A percentile compares a stretch with the other conserved stretches of the same genome.
These are phyloP conservation scores for Enteromius unitaeniatus DNA, from an alignment of 2,797 vertebrate genomes.

Conservation along the genomic window DNA sequence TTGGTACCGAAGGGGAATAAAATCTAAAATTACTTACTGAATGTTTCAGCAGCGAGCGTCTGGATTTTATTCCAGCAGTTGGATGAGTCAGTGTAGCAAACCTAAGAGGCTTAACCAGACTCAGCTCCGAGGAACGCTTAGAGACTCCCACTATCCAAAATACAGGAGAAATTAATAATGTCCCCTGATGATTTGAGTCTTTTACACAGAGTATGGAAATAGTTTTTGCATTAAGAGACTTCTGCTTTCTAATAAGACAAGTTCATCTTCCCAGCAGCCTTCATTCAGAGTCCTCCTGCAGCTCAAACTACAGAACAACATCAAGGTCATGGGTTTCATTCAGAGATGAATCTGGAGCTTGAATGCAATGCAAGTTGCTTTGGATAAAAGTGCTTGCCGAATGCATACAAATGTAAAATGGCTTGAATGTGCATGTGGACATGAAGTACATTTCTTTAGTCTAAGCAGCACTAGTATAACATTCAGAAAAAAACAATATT, in stretches of 20 bases:
- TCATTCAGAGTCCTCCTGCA: not conserved
- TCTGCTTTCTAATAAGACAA: not conserved
- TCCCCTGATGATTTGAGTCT: slow-evolving; percentile 3
- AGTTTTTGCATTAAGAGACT: not conserved
- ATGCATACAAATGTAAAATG: not conserved
- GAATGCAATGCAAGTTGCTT: not conserved
- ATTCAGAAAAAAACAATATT: not conserved
- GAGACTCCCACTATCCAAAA: slow-evolving; percentile 1
- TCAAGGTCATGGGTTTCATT: not conserved
- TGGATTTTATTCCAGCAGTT: not conserved
- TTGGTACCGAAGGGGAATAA: not conserved
- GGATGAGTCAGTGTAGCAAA: slow-evolving; percentile 22
- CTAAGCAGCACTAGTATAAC: not conserved
- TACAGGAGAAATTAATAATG: slow-evolving; percentile 27
- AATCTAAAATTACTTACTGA: not conserved
- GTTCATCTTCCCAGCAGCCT: not conserved
- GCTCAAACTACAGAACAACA: not conserved
- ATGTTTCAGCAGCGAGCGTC: not conserved
- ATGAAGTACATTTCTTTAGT: not conserved
- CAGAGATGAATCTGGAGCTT: not conserved
- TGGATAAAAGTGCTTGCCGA: not conserved
- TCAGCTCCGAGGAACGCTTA: not conserved
- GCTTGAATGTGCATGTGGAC: not conserved
- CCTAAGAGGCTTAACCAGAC: slow-evolving; percentile 38
- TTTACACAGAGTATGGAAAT: not conserved